These are phyloP conservation scores for Nibea albiflora DNA, from an alignment of 2,113 vertebrate species.

Conservation along the genomic window DNA sequence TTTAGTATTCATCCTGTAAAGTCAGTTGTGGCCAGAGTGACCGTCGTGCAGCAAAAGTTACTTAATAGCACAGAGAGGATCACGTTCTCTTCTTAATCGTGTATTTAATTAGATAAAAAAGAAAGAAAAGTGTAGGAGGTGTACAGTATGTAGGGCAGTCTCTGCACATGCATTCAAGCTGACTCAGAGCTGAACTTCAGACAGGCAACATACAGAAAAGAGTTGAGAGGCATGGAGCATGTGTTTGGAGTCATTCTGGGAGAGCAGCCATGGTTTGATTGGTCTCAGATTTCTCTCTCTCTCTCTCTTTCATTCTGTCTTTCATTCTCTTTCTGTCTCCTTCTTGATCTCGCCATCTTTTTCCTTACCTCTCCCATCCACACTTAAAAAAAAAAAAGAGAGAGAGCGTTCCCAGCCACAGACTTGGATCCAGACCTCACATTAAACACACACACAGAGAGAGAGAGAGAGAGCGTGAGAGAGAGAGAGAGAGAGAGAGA, in stretches of 20 bases:
- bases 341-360: conserved; percentile 28
- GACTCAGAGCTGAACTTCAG: not conserved
- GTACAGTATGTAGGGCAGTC: not conserved
- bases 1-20: not conserved
- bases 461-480: not conserved
- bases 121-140: not conserved
- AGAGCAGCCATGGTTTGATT: conserved; percentile 54
- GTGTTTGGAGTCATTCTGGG: conserved; percentile 66
- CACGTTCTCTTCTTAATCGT: not conserved
- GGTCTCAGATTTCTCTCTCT: conserved; percentile 53
- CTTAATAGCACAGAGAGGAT: not conserved
- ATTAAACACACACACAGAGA: conserved; percentile 4
- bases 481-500: not conserved
- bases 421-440: conserved; percentile 38
- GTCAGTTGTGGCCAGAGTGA: not conserved
- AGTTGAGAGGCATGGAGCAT: conserved; percentile 13
- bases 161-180: conserved; percentile 2
- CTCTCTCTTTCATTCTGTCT: conserved; percentile 18
- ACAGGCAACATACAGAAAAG: not conserved
- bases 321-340: not conserved
- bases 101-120: not conserved
- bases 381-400: not conserved
- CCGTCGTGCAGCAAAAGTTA: not conserved
- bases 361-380: conserved; percentile 18
- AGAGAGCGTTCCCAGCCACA: conserved; percentile 38